These are phyloP conservation scores for Eupithecia insigniata DNA, from an alignment of 2,888 invertebrate species.

Conservation along the genomic window DNA sequence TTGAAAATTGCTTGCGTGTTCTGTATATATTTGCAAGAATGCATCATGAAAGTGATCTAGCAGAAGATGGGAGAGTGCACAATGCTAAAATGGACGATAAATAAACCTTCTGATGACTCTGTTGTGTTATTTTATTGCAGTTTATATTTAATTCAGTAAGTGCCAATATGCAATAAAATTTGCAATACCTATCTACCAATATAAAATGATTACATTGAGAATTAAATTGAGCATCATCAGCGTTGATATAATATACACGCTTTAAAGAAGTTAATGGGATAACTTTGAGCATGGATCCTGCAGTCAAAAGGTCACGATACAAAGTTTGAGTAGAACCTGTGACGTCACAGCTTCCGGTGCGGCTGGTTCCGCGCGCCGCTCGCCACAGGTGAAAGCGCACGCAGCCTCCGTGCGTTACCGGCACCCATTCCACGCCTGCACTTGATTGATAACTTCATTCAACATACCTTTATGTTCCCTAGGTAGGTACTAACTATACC, in stretches of 20 bases:
- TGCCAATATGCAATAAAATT: not conserved
- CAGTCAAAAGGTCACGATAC: not conserved
- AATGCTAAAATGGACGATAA: conserved; percentile 2
- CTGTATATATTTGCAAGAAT: conserved; percentile 5
- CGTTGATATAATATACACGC: not conserved
- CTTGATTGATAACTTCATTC: conserved; percentile 1
- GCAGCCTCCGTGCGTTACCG: conserved; percentile 3
- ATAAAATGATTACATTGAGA: not conserved
- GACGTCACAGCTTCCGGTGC: conserved; percentile 2
- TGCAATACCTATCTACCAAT: not conserved
- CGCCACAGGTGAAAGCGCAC: conserved; percentile 4
- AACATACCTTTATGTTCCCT: too few species aligned
- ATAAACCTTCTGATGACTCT: not conserved
- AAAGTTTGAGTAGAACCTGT: not conserved
- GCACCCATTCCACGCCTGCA: not conserved
- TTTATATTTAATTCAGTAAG: conserved; percentile 1
- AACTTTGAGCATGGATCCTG: not conserved
- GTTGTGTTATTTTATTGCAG: not conserved
- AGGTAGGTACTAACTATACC: too few species aligned
- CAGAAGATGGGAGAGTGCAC: not conserved
- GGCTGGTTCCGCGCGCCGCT: not conserved
- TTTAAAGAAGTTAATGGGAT: not conserved
- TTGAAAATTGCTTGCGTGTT: not conserved
- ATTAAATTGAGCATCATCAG: not conserved
- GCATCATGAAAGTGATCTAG: conserved; percentile 12